phyloP scores from a whole-genome alignment of 2,888 invertebrate genomes.

The Oegoconia quadripuncta region DNA sequence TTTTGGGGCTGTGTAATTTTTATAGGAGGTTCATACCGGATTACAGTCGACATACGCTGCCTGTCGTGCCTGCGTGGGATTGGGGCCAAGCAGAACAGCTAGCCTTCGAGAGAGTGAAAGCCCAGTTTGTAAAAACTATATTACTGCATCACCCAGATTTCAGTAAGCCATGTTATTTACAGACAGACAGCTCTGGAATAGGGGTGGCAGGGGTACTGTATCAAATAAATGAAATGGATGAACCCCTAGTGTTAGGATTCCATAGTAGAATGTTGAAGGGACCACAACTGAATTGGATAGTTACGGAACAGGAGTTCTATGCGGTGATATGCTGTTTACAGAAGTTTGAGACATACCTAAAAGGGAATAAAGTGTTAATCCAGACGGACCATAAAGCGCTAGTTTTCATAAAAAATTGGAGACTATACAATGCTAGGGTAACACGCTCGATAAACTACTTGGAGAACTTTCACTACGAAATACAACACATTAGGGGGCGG shows the following conservation, averaged over 20 bases:
- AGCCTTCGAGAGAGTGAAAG: background rate
- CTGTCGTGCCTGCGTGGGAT: background rate
- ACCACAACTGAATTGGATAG: constrained; percentile 21
- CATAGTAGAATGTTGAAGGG: constrained; percentile 22
- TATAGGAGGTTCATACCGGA: background rate
- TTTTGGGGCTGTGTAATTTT: constrained; percentile 15
- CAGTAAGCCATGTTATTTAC: background rate
- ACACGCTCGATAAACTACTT: background rate
- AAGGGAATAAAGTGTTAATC: constrained; percentile 1
- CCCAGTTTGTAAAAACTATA: background rate
- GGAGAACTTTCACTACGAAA: background rate
- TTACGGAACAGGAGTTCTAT: constrained; percentile 27
- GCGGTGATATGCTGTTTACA: constrained; percentile 24
- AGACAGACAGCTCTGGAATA: constrained; percentile 4
- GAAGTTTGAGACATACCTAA: constrained; percentile 24
- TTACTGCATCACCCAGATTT: background rate
- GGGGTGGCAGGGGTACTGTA: background rate
- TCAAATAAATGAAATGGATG: background rate
- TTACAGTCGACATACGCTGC: background rate
- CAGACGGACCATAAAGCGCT: constrained; percentile 1
- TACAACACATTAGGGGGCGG: background rate
- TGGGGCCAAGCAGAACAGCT: background rate
- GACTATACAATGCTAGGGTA: background rate
- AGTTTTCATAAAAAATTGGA: constrained; percentile 2
- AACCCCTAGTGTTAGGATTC: constrained; percentile 12